Base-by-base conservation (phyloP, 1,140 invertebrate genomes). In the Saccostrea cuccullata region DNA sequence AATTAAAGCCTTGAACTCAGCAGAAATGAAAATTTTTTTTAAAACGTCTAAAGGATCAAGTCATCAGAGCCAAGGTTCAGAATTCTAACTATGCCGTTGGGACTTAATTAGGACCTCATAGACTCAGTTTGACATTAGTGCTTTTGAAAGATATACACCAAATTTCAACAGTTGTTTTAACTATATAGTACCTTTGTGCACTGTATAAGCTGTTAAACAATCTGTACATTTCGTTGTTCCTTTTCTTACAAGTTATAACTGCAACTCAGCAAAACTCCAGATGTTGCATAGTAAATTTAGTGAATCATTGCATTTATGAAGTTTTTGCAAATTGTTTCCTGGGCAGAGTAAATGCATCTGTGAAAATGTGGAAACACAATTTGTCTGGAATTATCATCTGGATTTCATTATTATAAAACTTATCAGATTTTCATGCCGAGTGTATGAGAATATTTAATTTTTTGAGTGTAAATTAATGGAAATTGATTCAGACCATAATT, bases 281-380 rank as follows among this genome's bases (percentile, higher is more conserved):
- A 73, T 73, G 67, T 73, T 73, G 67, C 67, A 73, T 23, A 23
- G 67, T 30, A 73, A 73, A 73, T 73, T 73, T 73, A 73, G 23
- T 73, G 67, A 73, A 26, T 73, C 67, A 26, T 73, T 73, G 67
- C 67, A 73, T 26, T 30, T 73, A 36, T 36, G 30, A 36, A 36
- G 30, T 36, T 36, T 36, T 36, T 36, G 30, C 30, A 30, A 73
- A 73, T 73, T 26, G 26, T 73, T 73, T 73, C 23, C 67, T 73
- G 23, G 67, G 67, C 26, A 26, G 67, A 73, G 26, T 73, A 73
- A 23, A 73, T 73, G 67, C 67, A 73, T 73, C 67, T 73, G 67
- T 73, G 67, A 23, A 73, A 73, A 73, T 60, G 58, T 60, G 58
- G 58, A 60, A 60, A 60, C 12, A 60, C 20, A 60, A 60, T 73